These are phyloP conservation scores for Hippolais icterina DNA, from an alignment of 2,113 vertebrate genomes.

Conservation along the genomic window DNA sequence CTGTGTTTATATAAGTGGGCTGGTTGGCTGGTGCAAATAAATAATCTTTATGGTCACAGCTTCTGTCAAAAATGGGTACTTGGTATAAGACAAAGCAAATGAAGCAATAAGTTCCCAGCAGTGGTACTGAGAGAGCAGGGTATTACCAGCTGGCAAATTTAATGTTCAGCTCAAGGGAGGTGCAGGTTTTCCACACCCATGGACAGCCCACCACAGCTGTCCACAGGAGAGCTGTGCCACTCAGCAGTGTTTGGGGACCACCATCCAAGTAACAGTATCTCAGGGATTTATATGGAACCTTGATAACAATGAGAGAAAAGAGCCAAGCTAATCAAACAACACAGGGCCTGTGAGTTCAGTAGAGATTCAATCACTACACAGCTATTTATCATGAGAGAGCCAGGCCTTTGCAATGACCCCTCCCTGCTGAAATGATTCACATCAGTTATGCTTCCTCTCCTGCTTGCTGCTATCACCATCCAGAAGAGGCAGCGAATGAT, in stretches of 20 bases:
- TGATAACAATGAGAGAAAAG: not conserved
- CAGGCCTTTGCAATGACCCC: not conserved
- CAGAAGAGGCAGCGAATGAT: not conserved
- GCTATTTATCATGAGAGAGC: not conserved
- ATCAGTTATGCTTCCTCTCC: not conserved
- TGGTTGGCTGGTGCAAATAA: not conserved
- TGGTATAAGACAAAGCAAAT: not conserved
- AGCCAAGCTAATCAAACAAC: not conserved
- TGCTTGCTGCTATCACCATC: not conserved
- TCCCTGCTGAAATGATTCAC: not conserved
- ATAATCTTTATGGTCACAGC: not conserved
- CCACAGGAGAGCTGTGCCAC: not conserved
- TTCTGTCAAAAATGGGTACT: not conserved
- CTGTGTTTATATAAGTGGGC: not conserved
- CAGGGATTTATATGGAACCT: not conserved
- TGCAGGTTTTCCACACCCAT: no score
- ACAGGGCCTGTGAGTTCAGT: not conserved
- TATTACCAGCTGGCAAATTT: not conserved
- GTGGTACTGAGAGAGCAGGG: not conserved
- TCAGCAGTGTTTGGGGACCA: not conserved
- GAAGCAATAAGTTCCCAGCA: not conserved
- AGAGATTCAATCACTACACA: not conserved
- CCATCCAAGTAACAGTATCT: not conserved
- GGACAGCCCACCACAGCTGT: not conserved
- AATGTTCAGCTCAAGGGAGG: fast-evolving